phyloP scores from a whole-genome alignment of 2,888 invertebrate species.

The Apeira syringaria region DNA sequence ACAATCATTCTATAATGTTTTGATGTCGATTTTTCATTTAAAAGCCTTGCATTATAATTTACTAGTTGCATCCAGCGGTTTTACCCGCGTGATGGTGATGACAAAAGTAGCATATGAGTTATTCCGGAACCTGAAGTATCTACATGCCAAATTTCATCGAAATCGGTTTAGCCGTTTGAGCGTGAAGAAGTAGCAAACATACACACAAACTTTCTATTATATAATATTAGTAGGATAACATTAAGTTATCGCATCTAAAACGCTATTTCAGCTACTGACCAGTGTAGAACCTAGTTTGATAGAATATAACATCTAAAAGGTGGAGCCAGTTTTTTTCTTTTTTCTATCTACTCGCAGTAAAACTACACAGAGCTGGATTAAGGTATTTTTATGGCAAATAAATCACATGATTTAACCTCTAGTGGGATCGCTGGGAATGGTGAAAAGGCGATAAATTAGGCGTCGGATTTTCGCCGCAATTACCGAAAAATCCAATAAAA shows the following conservation, averaged over 20 bases:
- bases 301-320: conserved; percentile 6
- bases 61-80: no score
- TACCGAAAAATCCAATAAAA: conserved; percentile 2
- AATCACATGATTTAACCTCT: conserved; percentile 16
- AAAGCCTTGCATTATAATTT: no score
- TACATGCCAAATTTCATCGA: no score
- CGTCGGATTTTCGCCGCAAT: conserved; percentile 2
- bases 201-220: no score
- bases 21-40: background rate
- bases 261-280: no score
- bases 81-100: no score
- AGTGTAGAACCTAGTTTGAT: background rate
- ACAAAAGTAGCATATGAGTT: no score
- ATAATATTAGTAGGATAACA: no score
- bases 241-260: no score
- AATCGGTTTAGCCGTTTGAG: no score
- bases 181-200: no score
- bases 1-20: conserved; percentile 1
- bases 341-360: conserved; percentile 9
- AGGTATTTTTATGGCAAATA: conserved; percentile 21
- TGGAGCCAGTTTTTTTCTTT: conserved; percentile 9
- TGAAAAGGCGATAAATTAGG: conserved; percentile 13
- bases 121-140: no score
- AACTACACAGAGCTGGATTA: conserved; percentile 14
- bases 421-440: background rate